Evolutionary conservation across 2,888 invertebrate genomes (phyloP), one percentile per base, ranked within the genome.

Genomic region (Ormyrus pomaceus): DNA sequence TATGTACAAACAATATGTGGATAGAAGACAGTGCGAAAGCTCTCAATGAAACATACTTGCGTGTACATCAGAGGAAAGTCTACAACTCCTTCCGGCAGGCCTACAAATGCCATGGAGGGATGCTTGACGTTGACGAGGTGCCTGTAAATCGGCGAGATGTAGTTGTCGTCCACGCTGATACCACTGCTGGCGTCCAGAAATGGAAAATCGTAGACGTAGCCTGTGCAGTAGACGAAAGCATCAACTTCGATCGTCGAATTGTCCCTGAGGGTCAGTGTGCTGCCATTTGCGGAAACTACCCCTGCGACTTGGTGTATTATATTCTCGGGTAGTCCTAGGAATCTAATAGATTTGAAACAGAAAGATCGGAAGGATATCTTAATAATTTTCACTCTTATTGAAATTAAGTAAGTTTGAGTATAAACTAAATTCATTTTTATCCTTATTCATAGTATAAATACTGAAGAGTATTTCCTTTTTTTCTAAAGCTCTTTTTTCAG

Each of bases 21-120:
- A 34, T 34, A 34, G 34, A 34, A 34, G 34, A 34, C 34, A 34
- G 34, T 34, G 34, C 4, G 4, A 34, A 2, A 4, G 2, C 34
- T 34, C 34, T 34, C 4, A 34, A 34, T 34, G 34, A 4, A 34
- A 34, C 34, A 4, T 34, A 34, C 34, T 2, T 34, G 34, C 4
- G 0, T 34, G 4, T 34, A 34, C 4, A 34, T 34, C 34, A 34
- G 2, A 34, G 34, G 4, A 34, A 34, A 34, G 34, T 34, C 2
- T 4, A 4, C 34, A 34, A 34, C 4, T 34, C 34, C 4, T 4
- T 34, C 4, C 34, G 34, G 94, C 11, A 96, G 91, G 0, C 96
- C 97, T 61, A 76, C 11, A 6, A 76, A 10, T 6, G 10, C 10
- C 68, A 76, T 69, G 11, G 61, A 66, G 5, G 75, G 75, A 2